Evolutionary conservation across 2,797 vertebrate genomes (phyloP), one percentile per base, ranked within the genome.

Genomic region (Steatocranus sp.): DNA sequence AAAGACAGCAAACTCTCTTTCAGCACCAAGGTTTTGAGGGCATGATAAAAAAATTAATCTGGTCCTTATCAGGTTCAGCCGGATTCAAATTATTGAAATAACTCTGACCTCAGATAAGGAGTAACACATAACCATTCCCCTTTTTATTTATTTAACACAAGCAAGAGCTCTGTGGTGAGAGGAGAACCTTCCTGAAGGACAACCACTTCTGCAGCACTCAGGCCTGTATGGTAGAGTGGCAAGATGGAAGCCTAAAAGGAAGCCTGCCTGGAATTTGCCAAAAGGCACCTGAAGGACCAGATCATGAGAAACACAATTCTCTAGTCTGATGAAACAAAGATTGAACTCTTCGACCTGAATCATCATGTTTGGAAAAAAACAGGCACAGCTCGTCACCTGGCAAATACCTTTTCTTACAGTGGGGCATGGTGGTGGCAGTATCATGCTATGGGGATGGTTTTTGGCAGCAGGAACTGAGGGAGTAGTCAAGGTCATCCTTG

Each of bases 1-100:
- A 66, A 66, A 66, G 15, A 30, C 36, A 0, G 34, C 23, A 23
- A 36, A 38, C 11, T 0, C 58, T 63, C 11, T 63, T 38, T 38
- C 2, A 38, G 0, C 32, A 12, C n/a, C 18, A 63, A 38, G 23
- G 17, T 34, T 61, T 61, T 11, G 9, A 61, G 6, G 32, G 38
- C 18, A 8, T 20, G 18, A 38, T 63, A 36, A 61, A 32, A 58
- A 53, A 10, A 20, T 3, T 0, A 20, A 38, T 38, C 34, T 66
- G 61, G 34, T 10, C 34, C 34, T 66, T 66, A 23, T 66, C 34
- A 38, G n/a, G 34, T 66, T 66, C 11, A 30, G 15, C 54, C 0
- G 0, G 15, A 58, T 58, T 58, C 15, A 18, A 18, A 58, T 58
- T 11, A 0, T 0, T n/a, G 0, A 36, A 34, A 23, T 66, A 1